phyloP scores from a whole-genome alignment of 2,797 vertebrate genomes.

The Notolepis coatsorum region DNA sequence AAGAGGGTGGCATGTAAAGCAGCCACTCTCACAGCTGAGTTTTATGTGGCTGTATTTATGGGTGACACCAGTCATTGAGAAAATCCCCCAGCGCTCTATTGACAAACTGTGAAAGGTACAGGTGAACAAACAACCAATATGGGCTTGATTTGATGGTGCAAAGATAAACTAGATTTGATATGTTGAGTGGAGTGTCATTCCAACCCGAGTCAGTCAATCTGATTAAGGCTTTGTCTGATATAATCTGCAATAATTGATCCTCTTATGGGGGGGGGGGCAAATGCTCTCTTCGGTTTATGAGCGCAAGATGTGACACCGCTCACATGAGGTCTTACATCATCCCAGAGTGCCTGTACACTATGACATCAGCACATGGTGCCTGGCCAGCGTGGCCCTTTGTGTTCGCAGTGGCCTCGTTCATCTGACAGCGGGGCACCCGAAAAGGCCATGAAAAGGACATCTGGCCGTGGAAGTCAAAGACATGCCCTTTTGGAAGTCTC shows the following conservation, averaged over 20 bases:
- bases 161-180: not conserved
- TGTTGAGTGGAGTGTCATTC: not conserved
- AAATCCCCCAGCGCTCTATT: constrained; percentile 1
- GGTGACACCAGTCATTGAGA: constrained; percentile 10
- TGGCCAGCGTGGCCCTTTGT: constrained; percentile 72
- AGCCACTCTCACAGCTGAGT: not conserved
- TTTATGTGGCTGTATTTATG: constrained; percentile 6
- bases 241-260: not conserved
- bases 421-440: constrained; percentile 60
- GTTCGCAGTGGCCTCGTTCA: constrained; percentile 62
- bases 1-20: not conserved
- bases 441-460: constrained; percentile 72
- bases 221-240: constrained; percentile 3
- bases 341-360: constrained; percentile 53
- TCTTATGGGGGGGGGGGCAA: constrained; percentile 1
- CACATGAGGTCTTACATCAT: constrained; percentile 75
- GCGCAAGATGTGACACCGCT: constrained; percentile 65
- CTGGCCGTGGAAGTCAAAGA: constrained; percentile 68
- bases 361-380: constrained; percentile 73
- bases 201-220: not conserved
- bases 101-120: constrained; percentile 1
- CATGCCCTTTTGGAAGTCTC: constrained; percentile 58
- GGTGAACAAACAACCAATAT: not conserved
- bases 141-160: not conserved
- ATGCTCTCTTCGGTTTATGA: constrained; percentile 17